A percentile compares a stretch with the other conserved stretches of the same genome.
Evolutionary conservation across 23 tunicate species (phyloP).

Genomic region (Aplidium turbinatum): DNA sequence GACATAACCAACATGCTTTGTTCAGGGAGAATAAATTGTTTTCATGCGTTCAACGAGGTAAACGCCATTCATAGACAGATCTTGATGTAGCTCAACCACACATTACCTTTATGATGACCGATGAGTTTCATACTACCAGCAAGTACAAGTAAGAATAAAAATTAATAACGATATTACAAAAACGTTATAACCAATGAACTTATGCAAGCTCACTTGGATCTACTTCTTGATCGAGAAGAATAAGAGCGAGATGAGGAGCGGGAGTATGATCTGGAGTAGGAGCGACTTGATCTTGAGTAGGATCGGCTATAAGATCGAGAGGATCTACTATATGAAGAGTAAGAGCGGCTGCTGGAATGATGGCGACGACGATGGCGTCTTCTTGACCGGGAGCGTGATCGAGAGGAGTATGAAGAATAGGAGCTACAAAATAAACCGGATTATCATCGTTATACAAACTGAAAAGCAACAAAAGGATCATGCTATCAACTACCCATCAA

Average conservation of each 20-base stretch:
- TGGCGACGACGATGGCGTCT: conserved; percentile 66
- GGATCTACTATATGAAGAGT: conserved; percentile 57
- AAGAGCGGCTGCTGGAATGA: conserved; percentile 73
- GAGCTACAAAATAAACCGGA: conserved; percentile 48
- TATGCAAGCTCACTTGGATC: conserved; percentile 26
- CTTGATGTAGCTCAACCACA: too few relatives aligned
- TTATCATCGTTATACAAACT: too few relatives aligned
- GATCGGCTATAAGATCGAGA: conserved; percentile 63
- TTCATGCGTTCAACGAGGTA: background rate
- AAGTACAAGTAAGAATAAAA: too few relatives aligned
- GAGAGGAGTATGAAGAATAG: conserved; percentile 65
- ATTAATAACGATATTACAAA: too few relatives aligned
- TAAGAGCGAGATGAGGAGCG: conserved; percentile 55
- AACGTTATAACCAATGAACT: too few relatives aligned
- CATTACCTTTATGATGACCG: too few relatives aligned
- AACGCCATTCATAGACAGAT: background rate
- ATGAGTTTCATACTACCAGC: too few relatives aligned
- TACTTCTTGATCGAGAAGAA: conserved; percentile 46
- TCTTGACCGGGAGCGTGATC: conserved; percentile 67
- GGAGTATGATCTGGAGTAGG: conserved; percentile 64
- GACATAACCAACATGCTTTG: too few relatives aligned
- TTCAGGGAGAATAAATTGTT: background rate
- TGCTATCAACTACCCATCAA: too few relatives aligned
- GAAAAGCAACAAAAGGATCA: too few relatives aligned
- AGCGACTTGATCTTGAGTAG: conserved; percentile 69